phyloP scores from a whole-genome alignment of 2,113 vertebrate genomes.

The Psilopogon haemacephalus region DNA sequence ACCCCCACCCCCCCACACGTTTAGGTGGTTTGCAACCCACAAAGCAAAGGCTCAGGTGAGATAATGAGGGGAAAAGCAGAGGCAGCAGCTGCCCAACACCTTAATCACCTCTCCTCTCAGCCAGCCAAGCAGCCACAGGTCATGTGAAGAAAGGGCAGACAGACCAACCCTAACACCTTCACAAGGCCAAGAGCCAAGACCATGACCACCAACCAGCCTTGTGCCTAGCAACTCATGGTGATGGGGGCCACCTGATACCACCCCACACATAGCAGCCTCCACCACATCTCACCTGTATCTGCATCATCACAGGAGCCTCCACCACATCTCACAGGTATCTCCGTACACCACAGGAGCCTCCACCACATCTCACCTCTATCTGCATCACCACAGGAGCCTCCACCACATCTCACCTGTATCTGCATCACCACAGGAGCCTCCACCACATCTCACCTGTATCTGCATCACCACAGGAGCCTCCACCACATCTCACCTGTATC shows the following conservation, averaged over 20 bases:
- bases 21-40: background rate
- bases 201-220: background rate
- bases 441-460: too few species aligned
- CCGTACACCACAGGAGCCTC: too few species aligned
- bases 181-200: background rate
- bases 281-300: too few species aligned
- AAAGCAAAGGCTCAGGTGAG: background rate
- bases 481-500: too few species aligned
- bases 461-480: too few species aligned
- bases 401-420: too few species aligned
- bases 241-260: rapidly evolving
- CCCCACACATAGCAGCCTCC: rapidly evolving
- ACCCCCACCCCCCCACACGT: background rate
- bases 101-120: background rate
- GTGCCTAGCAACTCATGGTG: rapidly evolving
- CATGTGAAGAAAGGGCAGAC: background rate
- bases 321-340: too few species aligned
- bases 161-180: background rate
- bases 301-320: too few species aligned
- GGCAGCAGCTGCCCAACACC: background rate
- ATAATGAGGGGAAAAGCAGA: background rate
- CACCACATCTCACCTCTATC: too few species aligned
- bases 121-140: rapidly evolving
- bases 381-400: too few species aligned
- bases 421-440: too few species aligned